Conservation (phyloP, 2,797 vertebrate genomes). For the Podarcis siculus region DNA sequence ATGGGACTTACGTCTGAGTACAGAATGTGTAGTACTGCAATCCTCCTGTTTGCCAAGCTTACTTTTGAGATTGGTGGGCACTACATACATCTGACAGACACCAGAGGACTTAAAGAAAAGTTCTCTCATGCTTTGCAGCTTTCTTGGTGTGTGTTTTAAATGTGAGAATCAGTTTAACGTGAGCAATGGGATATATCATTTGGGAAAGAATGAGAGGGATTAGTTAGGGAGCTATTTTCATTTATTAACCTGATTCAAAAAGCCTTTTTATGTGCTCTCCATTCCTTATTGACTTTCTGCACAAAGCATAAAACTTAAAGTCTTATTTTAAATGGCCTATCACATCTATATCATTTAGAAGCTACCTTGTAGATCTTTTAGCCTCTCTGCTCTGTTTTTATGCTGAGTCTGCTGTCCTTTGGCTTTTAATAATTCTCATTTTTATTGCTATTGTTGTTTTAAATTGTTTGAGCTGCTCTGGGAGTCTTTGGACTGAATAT, state of each 20-base stretch:
- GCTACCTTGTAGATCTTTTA: background rate
- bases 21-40: background rate
- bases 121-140: background rate
- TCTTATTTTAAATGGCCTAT: background rate
- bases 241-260: background rate
- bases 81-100: background rate
- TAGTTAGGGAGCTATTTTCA: background rate
- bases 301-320: background rate
- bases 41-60: background rate
- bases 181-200: background rate
- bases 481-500: background rate
- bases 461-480: background rate
- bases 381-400: background rate
- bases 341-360: background rate
- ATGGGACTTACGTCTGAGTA: background rate
- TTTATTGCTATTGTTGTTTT: background rate
- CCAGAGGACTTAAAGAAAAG: background rate
- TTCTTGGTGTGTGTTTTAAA: background rate
- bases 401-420: background rate
- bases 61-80: constrained; percentile 19
- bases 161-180: background rate
- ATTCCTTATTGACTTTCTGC: constrained; percentile 1
- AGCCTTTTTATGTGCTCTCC: background rate
- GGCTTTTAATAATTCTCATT: background rate
- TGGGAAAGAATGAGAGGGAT: background rate